A percentile compares a stretch with the other conserved stretches of the same genome.
Conservation (phyloP, 92 coral and sea anemone species). For the Zoanthus sociatus region DNA sequence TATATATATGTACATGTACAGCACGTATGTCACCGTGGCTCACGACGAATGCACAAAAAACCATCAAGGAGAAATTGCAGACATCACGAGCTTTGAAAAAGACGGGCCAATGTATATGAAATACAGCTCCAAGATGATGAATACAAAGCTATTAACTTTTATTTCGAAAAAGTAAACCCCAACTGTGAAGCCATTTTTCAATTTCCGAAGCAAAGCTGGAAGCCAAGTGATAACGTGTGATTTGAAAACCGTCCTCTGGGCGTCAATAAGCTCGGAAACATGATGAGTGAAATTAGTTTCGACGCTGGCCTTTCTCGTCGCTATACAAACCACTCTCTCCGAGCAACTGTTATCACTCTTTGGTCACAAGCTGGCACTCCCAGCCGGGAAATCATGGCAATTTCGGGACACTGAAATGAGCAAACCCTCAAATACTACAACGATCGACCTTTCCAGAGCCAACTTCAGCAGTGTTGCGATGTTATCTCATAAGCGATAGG, state of each 20-base stretch:
- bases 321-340: constrained; percentile 27
- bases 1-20: constrained; percentile 29
- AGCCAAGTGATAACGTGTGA: constrained; percentile 10
- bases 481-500: constrained; percentile 27
- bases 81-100: constrained; percentile 42
- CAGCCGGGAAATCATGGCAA: constrained; percentile 30
- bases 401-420: constrained; percentile 35
- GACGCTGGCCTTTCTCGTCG: background rate
- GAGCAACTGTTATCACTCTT: constrained; percentile 20
- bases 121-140: background rate
- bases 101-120: constrained; percentile 35
- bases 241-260: constrained; percentile 22
- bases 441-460: constrained; percentile 12
- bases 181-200: constrained; percentile 11
- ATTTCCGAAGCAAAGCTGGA: background rate
- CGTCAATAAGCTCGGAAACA: constrained; percentile 17
- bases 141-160: background rate
- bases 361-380: constrained; percentile 27
- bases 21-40: constrained; percentile 29
- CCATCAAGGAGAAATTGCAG: constrained; percentile 58
- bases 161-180: constrained; percentile 15
- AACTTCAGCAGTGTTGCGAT: constrained; percentile 15
- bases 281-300: background rate
- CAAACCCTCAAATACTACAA: constrained; percentile 18
- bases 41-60: constrained; percentile 55